Evolutionary conservation across 2,888 invertebrate species (phyloP).

Genomic region (Aproaerema taeniolella): DNA sequence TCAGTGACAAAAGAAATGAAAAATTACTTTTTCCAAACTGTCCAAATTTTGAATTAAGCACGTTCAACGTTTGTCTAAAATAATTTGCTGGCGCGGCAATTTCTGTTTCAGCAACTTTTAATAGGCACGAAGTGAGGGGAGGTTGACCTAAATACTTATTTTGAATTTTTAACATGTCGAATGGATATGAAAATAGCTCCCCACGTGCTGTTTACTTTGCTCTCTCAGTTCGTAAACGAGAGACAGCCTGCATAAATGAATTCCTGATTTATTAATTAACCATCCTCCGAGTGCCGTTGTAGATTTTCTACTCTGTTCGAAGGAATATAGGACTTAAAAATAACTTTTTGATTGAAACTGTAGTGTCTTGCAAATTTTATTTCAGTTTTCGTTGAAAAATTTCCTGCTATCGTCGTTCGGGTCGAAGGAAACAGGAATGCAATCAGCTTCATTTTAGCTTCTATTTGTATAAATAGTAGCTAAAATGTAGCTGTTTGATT

Average conservation of each 20-base stretch:
- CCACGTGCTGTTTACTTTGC: slow-evolving; percentile 20
- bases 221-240: slow-evolving; percentile 30
- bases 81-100: slow-evolving; percentile 1
- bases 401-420: too few relatives aligned
- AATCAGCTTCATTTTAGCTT: too few relatives aligned
- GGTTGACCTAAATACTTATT: slow-evolving; percentile 16
- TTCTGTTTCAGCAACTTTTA: slow-evolving; percentile 5
- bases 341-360: background rate
- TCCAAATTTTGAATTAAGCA: too few relatives aligned
- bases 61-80: too few relatives aligned
- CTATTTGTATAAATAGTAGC: too few relatives aligned
- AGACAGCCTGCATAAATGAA: slow-evolving; percentile 57
- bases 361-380: too few relatives aligned
- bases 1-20: too few relatives aligned
- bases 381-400: too few relatives aligned
- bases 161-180: slow-evolving; percentile 19
- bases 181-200: slow-evolving; percentile 21
- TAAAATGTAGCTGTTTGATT: too few relatives aligned
- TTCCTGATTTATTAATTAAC: slow-evolving; percentile 66
- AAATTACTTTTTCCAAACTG: too few relatives aligned
- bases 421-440: too few relatives aligned
- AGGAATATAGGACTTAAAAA: background rate
- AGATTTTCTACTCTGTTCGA: slow-evolving; percentile 1
- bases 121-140: slow-evolving; percentile 9
- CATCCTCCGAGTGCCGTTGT: slow-evolving; percentile 31